Evolutionary conservation across 2,888 invertebrate genomes (phyloP), one percentile per base, ranked within the genome.

Genomic region (Temnothorax ravouxi): DNA sequence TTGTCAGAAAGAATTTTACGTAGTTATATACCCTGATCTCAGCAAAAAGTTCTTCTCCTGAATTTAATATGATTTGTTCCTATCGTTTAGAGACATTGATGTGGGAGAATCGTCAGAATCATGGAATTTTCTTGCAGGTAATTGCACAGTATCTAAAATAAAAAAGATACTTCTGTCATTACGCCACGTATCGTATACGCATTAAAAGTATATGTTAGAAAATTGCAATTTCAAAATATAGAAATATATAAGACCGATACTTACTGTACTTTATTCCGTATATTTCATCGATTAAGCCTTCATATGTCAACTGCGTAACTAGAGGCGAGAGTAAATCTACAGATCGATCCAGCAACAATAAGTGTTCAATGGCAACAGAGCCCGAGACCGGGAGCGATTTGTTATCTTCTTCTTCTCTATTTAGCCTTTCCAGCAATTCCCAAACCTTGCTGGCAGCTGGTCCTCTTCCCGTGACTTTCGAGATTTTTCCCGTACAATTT

Each of bases 281-380:
- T 83, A 99, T 96, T 95, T 99, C 99, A 95, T 99, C 99, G 87
- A 99, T 98, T 9, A 99, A 96, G 3, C 99, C 99, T 95, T 99
- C 99, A 92, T 99, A 99, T 0, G 99, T 99, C 52, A 99, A 96
- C 93, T 99, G 99, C 0, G 99, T 99, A 0, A 98, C 97, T 91
- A 99, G 95, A 0, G 99, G 98, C 67, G 99, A 98, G 69, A 99
- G 96, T 77, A 99, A 96, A 96, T 99, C 99, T 3, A 99, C 96
- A 64, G 97, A 97, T 41, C 99, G 96, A 95, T 99, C 99, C 1
- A 99, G 95, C 66, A 99, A 95, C 9, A 99, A 95, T 84, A 99
- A 96, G 94, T 98, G 98, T 94, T 99, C 99, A 67, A 99, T 98
- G 80, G 96, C 95, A 0, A 96, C 94, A 87, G 91, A 95, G 52